These are phyloP conservation scores for Petromus typicus DNA, from an alignment of 2,113 vertebrate genomes.

Conservation along the genomic window DNA sequence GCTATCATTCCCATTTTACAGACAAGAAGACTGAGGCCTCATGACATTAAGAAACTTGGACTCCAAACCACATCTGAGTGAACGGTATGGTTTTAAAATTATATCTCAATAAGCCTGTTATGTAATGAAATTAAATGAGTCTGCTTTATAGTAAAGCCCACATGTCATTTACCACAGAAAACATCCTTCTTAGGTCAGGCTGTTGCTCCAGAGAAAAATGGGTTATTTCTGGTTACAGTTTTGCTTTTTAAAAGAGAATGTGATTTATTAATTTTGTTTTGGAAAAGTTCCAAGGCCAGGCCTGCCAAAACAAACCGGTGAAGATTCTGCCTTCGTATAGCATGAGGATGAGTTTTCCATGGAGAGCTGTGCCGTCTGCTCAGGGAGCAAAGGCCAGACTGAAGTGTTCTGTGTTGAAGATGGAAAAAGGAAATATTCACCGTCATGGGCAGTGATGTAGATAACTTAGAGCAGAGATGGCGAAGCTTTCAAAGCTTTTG, in stretches of 20 bases:
- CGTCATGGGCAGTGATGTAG: too few relatives aligned
- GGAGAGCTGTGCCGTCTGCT: background rate
- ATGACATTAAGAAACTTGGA: background rate
- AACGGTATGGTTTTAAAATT: background rate
- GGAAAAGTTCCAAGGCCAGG: background rate
- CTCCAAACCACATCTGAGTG: background rate
- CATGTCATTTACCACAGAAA: background rate
- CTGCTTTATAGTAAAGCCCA: background rate
- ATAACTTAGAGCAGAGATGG: background rate
- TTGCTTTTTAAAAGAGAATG: background rate
- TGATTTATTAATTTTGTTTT: conserved; percentile 27
- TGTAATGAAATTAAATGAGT: background rate
- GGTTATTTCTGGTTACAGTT: background rate
- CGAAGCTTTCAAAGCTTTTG: background rate
- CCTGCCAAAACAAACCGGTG: background rate
- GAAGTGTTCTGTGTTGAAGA: background rate
- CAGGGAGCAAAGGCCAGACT: background rate
- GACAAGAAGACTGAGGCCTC: background rate
- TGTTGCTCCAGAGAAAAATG: background rate
- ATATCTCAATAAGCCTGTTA: background rate
- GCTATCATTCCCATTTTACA: background rate
- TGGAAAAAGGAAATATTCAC: background rate
- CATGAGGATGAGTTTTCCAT: background rate
- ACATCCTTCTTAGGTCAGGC: background rate
- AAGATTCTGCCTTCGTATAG: background rate